A percentile compares a stretch with the other conserved stretches of the same genome.
phyloP scores from a whole-genome alignment of 2,888 invertebrate genomes.

The Limnephilus auricula region DNA sequence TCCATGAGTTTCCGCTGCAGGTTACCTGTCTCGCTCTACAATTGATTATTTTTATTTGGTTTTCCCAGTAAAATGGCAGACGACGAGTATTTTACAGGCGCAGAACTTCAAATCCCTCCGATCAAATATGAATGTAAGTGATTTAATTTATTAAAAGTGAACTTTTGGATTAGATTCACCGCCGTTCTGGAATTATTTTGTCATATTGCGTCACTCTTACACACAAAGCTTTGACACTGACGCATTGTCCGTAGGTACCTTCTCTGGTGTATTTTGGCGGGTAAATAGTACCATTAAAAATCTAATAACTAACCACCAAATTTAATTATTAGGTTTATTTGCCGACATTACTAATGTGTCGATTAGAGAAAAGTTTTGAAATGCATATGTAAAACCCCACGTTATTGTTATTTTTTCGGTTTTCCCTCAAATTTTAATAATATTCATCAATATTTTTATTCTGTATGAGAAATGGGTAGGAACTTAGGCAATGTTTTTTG shows the following conservation, averaged over 20 bases:
- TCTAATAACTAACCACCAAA: not conserved
- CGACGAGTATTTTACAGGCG: slow-evolving; percentile 77
- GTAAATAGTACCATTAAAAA: slow-evolving; percentile 45
- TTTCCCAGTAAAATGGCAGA: slow-evolving; percentile 66
- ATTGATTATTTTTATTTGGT: slow-evolving; percentile 33
- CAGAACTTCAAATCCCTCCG: slow-evolving; percentile 81
- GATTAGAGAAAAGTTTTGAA: not conserved
- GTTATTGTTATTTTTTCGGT: not conserved
- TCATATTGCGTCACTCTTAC: slow-evolving; percentile 58
- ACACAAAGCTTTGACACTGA: slow-evolving; percentile 35
- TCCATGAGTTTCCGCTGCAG: slow-evolving; percentile 40
- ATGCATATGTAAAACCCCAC: not conserved
- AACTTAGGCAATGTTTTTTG: too few species aligned
- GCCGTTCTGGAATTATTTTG: slow-evolving; percentile 10
- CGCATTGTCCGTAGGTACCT: slow-evolving; percentile 31
- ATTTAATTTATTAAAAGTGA: not conserved
- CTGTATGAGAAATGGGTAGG: not conserved
- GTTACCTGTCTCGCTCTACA: slow-evolving; percentile 51
- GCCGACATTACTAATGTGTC: not conserved
- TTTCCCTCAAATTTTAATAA: not conserved
- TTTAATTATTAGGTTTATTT: not conserved
- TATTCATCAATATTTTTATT: not conserved
- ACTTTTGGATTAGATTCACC: not conserved
- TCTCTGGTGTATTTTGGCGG: slow-evolving; percentile 55
- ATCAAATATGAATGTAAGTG: slow-evolving; percentile 90